Percentiles rank a stretch among this genome's conserved stretches.
Evolutionary conservation across 2,797 vertebrate genomes (phyloP).

Genomic region (Coreius guichenoti): DNA sequence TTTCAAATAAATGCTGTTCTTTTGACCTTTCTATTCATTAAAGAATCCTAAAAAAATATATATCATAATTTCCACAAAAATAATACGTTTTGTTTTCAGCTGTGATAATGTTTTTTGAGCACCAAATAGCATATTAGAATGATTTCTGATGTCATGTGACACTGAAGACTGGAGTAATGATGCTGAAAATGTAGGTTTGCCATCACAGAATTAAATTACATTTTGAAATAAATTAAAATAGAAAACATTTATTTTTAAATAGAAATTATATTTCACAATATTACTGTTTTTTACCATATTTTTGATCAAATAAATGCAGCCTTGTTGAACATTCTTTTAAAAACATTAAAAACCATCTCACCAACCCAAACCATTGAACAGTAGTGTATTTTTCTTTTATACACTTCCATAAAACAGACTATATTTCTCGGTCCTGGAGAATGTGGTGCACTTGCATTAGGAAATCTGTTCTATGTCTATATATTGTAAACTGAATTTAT

Average conservation of each 20-base stretch:
- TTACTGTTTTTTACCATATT: neutral
- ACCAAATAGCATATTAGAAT: neutral
- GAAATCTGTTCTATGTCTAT: neutral
- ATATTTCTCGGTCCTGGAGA: neutral
- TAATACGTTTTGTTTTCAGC: neutral
- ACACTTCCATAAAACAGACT: neutral
- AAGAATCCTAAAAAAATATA: neutral
- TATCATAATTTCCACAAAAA: no score
- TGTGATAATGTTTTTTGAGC: neutral
- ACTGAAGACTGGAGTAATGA: neutral
- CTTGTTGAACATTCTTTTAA: neutral
- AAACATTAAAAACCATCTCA: neutral
- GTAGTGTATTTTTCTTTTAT: neutral
- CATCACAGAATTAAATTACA: neutral
- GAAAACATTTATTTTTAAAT: neutral
- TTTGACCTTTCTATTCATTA: neutral
- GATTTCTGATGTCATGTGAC: neutral
- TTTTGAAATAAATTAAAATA: neutral
- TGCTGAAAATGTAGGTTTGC: neutral
- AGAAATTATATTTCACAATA: neutral
- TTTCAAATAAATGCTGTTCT: neutral
- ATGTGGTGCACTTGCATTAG: neutral
- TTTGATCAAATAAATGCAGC: neutral
- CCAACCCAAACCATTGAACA: neutral
- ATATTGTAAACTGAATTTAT: constrained; percentile 2